Evolutionary conservation across 2,797 vertebrate genomes (phyloP), one percentile per base, ranked within the genome.

Genomic region (Tokudaia tokunoshimensis): DNA sequence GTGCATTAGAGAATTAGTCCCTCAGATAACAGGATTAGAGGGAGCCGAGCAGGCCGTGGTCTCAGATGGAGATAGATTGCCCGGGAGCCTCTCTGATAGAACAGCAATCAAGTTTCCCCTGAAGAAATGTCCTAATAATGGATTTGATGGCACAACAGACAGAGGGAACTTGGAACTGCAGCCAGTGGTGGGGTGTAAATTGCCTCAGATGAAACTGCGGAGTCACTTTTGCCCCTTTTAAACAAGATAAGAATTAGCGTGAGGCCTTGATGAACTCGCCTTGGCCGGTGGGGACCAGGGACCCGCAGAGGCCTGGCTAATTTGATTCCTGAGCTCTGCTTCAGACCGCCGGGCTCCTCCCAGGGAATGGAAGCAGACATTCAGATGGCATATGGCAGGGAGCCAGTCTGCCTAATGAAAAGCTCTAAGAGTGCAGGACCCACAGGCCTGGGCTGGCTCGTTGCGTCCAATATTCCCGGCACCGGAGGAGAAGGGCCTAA

Each of bases 241-340:
- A 98, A 98, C 91, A 78, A 98, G 98, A 97, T 97, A 97, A 98
- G 97, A 98, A 98, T 98, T 98, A 98, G 98, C 92, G 94, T 3
- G 0, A 80, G 92, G 95, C 93, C 91, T 96, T 98, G 98, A 98
- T 98, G 98, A 98, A 98, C 98, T 98, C 95, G 94, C 97, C 89
- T 50, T 98, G 89, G 98, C 98, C 96, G 90, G 98, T 97, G 97
- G 98, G 98, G 97, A 98, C 97, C 97, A 96, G 98, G 98, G 57
- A 97, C 97, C 97, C 89, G 97, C 96, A 97, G 98, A 98, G 98
- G 97, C 67, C 22, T 82, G 95, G 95, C 98, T 98, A 99, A 99
- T 99, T 98, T 97, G 98, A 99, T 99, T 99, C 98, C 96, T 90
- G 44, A 0, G 94, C 96, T 98, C 98, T 92, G 97, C 97, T 98